These are phyloP conservation scores for Oreochromis tanganicae DNA, from an alignment of 2,113 vertebrate genomes.

Conservation along the genomic window DNA sequence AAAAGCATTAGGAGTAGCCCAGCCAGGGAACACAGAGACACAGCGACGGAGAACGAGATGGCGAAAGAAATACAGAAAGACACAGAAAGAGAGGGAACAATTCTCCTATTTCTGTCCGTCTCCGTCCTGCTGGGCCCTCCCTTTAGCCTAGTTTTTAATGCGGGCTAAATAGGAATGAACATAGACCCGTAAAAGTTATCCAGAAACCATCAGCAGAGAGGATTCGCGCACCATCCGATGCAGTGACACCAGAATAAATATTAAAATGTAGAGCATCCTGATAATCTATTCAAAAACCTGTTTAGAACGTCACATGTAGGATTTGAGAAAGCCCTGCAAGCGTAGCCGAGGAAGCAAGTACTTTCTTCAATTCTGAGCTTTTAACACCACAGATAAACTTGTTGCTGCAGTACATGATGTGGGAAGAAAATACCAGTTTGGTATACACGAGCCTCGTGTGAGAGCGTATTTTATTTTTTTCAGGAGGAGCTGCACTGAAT, in stretches of 20 bases:
- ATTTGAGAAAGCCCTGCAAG: background rate
- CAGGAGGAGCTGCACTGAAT: background rate
- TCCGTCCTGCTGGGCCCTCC: conserved; percentile 11
- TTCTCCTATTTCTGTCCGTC: conserved; percentile 45
- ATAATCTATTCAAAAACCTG: background rate
- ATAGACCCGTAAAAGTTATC: conserved; percentile 19
- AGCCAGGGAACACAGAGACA: conserved; percentile 4
- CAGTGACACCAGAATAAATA: conserved; percentile 16
- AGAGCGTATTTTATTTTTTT: background rate
- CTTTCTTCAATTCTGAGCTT: background rate
- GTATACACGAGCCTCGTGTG: background rate
- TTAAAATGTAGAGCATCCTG: background rate
- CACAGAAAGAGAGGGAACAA: conserved; percentile 13
- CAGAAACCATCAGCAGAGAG: conserved; percentile 11
- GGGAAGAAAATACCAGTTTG: background rate
- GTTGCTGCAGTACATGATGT: background rate
- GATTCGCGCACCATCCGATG: background rate
- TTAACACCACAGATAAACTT: background rate
- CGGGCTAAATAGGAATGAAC: conserved; percentile 18
- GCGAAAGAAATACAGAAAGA: background rate
- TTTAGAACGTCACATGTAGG: background rate
- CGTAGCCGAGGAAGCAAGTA: background rate
- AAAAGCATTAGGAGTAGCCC: conserved; percentile 68
- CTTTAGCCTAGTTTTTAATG: conserved; percentile 44
- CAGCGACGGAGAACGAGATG: background rate